Base-by-base conservation (phyloP, 2,888 invertebrate species). In the Galeruca laticollis region DNA sequence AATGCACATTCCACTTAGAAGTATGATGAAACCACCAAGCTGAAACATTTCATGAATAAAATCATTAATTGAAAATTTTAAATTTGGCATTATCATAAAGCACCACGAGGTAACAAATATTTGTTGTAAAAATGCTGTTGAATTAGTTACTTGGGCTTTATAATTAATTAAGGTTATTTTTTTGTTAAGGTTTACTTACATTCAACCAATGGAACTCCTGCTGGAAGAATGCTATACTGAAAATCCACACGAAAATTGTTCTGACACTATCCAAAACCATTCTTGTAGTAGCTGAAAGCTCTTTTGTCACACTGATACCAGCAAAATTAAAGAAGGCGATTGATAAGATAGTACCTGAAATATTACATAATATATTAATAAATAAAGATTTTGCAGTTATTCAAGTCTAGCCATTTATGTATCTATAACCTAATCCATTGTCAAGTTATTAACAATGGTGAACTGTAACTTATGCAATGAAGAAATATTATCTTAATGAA, bases 171-270 rank as follows among this genome's bases (percentile, higher is more conserved):
- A 26, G 3, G 6, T 26, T 26, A 26, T 26, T 26, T 5, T 21
- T 15, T 31, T 21, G 11, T 52, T 54, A 15, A 52, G 21, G 5
- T 11, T 20, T 20, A 52, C 71, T 79, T 82, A 90, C 89, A 84
- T 95, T 94, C 70, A 92, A 87, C 85, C 90, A 90, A 85, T 94
- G 91, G 86, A 98, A 95, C 0, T 82, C 78, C 86, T 98, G 96
- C 92, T 94, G 95, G 43, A 88, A 82, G 37, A 97, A 87, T 0
- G 87, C 85, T 54, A 98, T 86, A 0, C 94, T 93, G 63, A 94
- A 89, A 70, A 89, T 86, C 97, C 97, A 99, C 79, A 98, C 94
- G n/a, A 97, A 89, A 56, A 97, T 87, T 0, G 96, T 96, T 74
- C 97, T 88, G 75, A 76, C 76, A 69, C 82, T 82, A 69, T 82